A percentile compares a stretch with the other conserved stretches of the same genome.
phyloP scores from a whole-genome alignment of 2,797 vertebrate species.

The Fratercula arctica region DNA sequence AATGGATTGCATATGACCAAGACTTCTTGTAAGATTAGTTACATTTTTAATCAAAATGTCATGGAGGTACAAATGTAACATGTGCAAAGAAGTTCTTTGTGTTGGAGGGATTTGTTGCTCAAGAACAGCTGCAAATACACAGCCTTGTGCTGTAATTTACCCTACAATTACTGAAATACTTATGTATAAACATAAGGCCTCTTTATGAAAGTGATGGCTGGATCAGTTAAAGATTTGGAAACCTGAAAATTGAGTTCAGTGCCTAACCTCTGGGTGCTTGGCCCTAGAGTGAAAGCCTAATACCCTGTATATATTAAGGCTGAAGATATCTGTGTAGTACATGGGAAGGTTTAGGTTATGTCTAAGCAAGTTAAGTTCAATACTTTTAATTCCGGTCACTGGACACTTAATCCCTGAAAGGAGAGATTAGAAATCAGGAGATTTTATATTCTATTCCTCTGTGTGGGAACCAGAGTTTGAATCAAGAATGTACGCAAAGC shows the following conservation, averaged over 20 bases:
- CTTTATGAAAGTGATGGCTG: background rate
- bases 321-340: background rate
- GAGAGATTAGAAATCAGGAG: background rate
- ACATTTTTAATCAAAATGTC: slow-evolving; percentile 7
- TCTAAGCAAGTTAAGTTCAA: background rate
- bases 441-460: background rate
- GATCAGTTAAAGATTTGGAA: background rate
- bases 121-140: background rate
- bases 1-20: slow-evolving; percentile 11
- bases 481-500: background rate
- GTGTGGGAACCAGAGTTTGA: background rate
- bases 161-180: background rate
- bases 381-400: background rate
- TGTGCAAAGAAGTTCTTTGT: background rate
- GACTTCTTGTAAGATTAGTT: slow-evolving; percentile 7
- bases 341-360: background rate
- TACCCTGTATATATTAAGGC: background rate
- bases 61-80: background rate
- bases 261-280: background rate
- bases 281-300: background rate
- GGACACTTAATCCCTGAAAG: background rate
- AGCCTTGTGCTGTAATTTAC: background rate
- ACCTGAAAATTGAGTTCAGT: background rate
- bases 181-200: accelerated
- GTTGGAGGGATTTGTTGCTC: background rate